Base-by-base conservation (phyloP, 2,113 vertebrate genomes). In the Poeciliopsis occidentalis region DNA sequence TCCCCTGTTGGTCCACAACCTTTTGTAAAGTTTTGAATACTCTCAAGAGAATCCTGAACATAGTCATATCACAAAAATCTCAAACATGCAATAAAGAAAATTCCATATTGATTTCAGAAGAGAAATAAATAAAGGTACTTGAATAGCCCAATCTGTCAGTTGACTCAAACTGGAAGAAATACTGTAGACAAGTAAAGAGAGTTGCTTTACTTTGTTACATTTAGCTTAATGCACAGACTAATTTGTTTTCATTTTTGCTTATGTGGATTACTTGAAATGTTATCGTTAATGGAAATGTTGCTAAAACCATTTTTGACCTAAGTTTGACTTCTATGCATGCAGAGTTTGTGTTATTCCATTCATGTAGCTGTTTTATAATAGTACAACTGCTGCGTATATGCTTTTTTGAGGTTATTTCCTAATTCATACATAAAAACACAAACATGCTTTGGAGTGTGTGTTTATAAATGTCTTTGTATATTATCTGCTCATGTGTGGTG, bases 401-500 rank as follows among this genome's bases (percentile, higher is more conserved):
- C 69, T 67, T 32, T 68, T 47, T 22, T 1, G 31, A 66, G 72
- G 12, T 12, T 41, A 3, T 67, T 62, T 57, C 29, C 67, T 30
- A 0, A 12, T 66, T 72, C 39, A 70, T 41, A 65, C 24, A 32
- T 60, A 75, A 47, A 3, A 64, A 3, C 64, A 57, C 31, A 29
- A 6, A 17, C 67, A 44, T 62, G 47, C 26, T 60, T 64, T 8
- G n/a, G 12, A 12, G 13, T 67, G 66, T 54, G 67, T 69, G 27
- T 69, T 60, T 76, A 31, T 61, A 60, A 34, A 26, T 69, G 44
- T 62, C 60, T 57, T 57, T 81, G 64, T 71, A 24, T 61, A 30
- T 78, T 31, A 41, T 37, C 47, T 83, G 60, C 44, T 71, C 8
- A 44, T 79, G 34, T 51, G 63, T 71, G 60, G 65, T 68, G 74